phyloP scores from a whole-genome alignment of 2,113 vertebrate genomes.

The Setophaga petechia region DNA sequence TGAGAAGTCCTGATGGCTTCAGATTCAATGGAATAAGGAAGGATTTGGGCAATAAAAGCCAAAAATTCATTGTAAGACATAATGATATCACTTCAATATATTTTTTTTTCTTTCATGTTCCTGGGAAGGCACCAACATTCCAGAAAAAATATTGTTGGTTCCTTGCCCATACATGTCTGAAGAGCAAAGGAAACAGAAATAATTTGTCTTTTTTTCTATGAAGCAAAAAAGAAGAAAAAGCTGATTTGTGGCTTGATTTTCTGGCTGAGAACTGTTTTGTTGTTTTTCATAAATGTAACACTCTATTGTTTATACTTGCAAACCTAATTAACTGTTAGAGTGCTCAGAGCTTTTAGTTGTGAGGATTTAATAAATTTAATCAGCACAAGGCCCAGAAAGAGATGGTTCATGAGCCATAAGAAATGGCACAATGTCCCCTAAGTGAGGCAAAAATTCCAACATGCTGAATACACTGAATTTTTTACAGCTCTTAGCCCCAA shows the following conservation, averaged over 20 bases:
- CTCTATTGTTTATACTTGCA: background rate
- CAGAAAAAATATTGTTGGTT: background rate
- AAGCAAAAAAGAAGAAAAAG: background rate
- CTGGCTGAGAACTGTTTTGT: background rate
- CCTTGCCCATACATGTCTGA: background rate
- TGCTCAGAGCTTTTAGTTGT: background rate
- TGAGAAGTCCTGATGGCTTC: background rate
- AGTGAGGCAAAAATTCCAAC: background rate
- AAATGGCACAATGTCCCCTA: background rate
- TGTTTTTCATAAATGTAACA: background rate
- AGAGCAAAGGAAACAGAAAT: background rate
- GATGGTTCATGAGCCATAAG: background rate
- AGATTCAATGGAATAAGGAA: background rate
- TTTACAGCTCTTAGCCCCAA: background rate
- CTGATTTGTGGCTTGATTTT: background rate
- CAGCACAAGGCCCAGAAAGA: background rate
- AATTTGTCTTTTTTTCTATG: background rate
- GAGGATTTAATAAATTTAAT: slow-evolving; percentile 3
- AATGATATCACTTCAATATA: background rate
- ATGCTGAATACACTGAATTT: background rate
- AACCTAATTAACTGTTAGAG: slow-evolving; percentile 2
- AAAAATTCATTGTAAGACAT: background rate
- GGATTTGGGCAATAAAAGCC: background rate
- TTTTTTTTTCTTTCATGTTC: background rate
- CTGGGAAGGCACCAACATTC: background rate